Evolutionary conservation across 2,797 vertebrate species (phyloP), one percentile per base, ranked within the genome.

Genomic region (Knipowitschia caucasica): DNA sequence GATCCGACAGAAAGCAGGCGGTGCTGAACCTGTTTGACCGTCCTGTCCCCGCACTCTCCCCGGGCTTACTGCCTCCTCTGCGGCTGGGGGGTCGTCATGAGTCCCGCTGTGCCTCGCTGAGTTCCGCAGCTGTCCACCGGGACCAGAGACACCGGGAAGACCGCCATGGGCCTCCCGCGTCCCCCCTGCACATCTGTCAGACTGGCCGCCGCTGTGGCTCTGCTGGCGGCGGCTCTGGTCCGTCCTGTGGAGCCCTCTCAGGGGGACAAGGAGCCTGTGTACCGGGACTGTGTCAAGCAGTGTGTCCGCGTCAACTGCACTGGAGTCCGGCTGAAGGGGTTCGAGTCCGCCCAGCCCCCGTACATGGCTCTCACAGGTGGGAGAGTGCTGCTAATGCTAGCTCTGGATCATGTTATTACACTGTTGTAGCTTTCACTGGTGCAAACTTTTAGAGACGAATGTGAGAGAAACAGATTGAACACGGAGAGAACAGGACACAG

Each of bases 301-400:
- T 98, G 95, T 70, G 92, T 94, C 65, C 90, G 90, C 60, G 91
- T 88, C 54, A 96, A 98, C 88, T 98, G 96, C 80, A 95, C 94
- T 0, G 95, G 94, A 34, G 82, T 79, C 33, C 89, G 91, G 17
- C 90, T 97, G 34, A 82, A 83, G 51, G 88, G 92, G 64, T 98
- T 96, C 77, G 91, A 94, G 75, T 92, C 92, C n/a, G 67, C 72
- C 17, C 95, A 97, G 78, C 94, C 95, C 57, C 92, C 91, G 23
- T 96, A 98, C 86, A 98, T 98, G 95, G 91, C 87, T 42, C 89
- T 98, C 60, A 92, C 94, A 89, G 95, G 96, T 98, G 89, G 72
- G 78, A 49, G 10, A 38, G 36, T 52, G 26, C 7, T 8, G 80
- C 70, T 71, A 74, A 50, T 20, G 51, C 52, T 70, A 78, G 59